Base-by-base conservation (phyloP, 2,113 vertebrate genomes). In the Aspidoscelis tigris region DNA sequence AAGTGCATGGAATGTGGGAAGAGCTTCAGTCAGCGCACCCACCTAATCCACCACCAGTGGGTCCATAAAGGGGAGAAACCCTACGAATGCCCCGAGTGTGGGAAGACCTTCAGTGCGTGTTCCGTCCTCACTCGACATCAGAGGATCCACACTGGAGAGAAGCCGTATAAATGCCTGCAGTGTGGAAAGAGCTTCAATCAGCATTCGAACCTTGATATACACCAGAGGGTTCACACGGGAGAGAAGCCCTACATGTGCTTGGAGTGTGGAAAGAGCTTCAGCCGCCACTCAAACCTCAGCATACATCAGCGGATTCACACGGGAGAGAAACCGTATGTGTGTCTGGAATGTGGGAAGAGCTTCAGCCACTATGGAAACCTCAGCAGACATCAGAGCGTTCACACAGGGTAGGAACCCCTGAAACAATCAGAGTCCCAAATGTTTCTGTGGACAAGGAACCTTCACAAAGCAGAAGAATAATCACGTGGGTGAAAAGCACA, bases 61-160 rank as follows among this genome's bases (percentile, higher is more conserved):
- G 61, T 55, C 7, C 76, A 77, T 8, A 77, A 53, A 9, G 76
- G 76, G 7, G 76, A 77, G 76, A 77, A 77, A 9, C 76, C 76
- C 76, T 77, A 77, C n/a, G n/a, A 77, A 39, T 77, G 76, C 16
- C 14, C n/a, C 2, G 76, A 77, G 14, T 77, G 76, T 33, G 55
- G n/a, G 6, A 77, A 77, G 39, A 61, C n/a, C 53, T 77, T 77
- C 18, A 55, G 76, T n/a, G 55, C 53, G 33, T 55, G 76, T n/a
- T 61, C 76, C 7, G 58, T 55, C 7, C 7, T 77, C 7, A 33
- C 53, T 4, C 39, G 76, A n/a, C 76, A 77, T 11, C 53, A 61
- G 76, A 77, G 76, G 76, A 77, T 77, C 76, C 76, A 77, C 76
- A 77, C 76, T 1, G 76, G 76, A 12, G 76, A 77, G 76, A 58